Evolutionary conservation across 2,113 vertebrate species (phyloP).

Genomic region (Dasyornis broadbenti): DNA sequence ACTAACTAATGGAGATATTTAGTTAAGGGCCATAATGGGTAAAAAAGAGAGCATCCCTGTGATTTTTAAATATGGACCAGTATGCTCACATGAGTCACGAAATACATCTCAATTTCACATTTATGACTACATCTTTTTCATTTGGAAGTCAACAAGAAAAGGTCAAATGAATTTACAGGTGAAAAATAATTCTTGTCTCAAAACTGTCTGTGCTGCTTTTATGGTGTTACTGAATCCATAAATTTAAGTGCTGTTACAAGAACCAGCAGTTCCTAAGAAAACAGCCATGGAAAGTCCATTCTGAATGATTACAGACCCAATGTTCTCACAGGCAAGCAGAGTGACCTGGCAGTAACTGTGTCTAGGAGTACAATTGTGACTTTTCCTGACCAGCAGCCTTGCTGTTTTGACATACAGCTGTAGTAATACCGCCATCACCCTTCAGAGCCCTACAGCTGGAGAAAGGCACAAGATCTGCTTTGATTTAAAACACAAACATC

Average conservation of each 20-base stretch:
- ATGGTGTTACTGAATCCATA: neutral
- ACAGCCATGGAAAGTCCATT: neutral
- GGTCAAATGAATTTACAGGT: neutral
- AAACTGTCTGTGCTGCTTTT: neutral
- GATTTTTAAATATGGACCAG: neutral
- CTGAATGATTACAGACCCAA: neutral
- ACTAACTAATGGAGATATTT: neutral
- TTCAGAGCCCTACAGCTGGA: neutral
- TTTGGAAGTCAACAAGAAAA: neutral
- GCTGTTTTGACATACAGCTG: neutral
- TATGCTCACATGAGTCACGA: neutral
- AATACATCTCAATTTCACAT: neutral
- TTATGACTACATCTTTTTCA: neutral
- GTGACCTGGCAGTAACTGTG: neutral
- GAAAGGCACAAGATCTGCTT: neutral
- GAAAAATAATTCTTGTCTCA: neutral
- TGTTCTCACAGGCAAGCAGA: neutral
- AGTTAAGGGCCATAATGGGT: neutral
- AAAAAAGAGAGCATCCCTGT: neutral
- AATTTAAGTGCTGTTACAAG: neutral
- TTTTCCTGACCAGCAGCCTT: neutral
- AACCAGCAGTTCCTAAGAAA: neutral
- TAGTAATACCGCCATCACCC: neutral
- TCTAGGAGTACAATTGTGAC: neutral
- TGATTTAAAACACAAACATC: constrained; percentile 26